A percentile compares a stretch with the other conserved stretches of the same genome.
These are phyloP conservation scores for Anthopleura xanthogrammica DNA, from an alignment of 92 coral and sea anemone species.

Conservation along the genomic window DNA sequence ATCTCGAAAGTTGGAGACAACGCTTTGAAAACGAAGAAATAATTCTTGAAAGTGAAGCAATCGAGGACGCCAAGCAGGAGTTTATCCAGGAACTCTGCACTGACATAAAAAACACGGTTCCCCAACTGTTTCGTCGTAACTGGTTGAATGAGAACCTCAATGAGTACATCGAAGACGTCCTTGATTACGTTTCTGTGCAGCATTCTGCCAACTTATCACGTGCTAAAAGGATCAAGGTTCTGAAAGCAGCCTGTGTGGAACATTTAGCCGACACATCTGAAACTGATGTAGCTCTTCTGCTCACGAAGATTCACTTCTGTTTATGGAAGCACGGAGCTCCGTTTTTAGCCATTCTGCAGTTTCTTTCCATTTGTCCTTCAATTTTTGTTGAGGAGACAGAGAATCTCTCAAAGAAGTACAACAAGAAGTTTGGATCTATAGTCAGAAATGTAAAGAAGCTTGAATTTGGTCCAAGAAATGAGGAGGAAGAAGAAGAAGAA, in stretches of 20 bases:
- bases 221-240: conserved; percentile 29
- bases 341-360: conserved; percentile 38
- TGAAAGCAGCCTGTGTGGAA: conserved; percentile 53
- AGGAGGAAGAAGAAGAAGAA: conserved; percentile 6
- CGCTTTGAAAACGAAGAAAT: conserved; percentile 20
- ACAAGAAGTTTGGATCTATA: conserved; percentile 9
- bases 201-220: conserved; percentile 25
- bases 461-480: neutral
- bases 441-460: neutral
- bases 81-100: conserved; percentile 22
- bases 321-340: conserved; percentile 45
- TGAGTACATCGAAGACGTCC: conserved; percentile 42
- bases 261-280: conserved; percentile 17
- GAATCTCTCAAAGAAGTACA: conserved; percentile 15
- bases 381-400: conserved; percentile 25
- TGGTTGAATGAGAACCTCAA: conserved; percentile 33
- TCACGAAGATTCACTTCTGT: conserved; percentile 35
- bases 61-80: neutral
- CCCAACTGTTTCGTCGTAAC: conserved; percentile 24
- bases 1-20: conserved; percentile 13
- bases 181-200: conserved; percentile 40
- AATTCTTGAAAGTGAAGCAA: neutral
- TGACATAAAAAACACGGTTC: conserved; percentile 18
- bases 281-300: conserved; percentile 5
- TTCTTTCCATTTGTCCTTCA: conserved; percentile 19